Evolutionary conservation across 1,140 invertebrate genomes (phyloP).

Genomic region (Orchestia grillus): DNA sequence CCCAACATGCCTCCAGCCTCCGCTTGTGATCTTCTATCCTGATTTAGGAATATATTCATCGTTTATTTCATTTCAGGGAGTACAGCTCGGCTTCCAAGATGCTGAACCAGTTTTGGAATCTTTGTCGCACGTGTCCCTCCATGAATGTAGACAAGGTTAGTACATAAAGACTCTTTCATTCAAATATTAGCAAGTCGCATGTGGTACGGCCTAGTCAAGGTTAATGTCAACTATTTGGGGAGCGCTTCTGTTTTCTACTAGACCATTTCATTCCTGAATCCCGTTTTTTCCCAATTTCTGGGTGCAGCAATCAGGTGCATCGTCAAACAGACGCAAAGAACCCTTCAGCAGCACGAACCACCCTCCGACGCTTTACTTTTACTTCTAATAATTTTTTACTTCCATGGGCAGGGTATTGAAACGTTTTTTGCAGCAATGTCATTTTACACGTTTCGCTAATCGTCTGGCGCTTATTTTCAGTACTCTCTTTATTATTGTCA

Average conservation of each 20-base stretch:
- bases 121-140: conserved; percentile 92
- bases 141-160: conserved; percentile 93
- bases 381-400: no score
- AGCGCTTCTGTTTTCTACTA: neutral
- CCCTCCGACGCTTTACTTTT: no score
- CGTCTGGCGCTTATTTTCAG: no score
- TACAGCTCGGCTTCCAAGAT: conserved; percentile 72
- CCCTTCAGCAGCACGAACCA: neutral
- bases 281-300: neutral
- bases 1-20: neutral
- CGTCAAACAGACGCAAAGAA: neutral
- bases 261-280: neutral
- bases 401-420: no score
- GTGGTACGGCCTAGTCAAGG: neutral
- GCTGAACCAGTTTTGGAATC: conserved; percentile 94
- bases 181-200: neutral
- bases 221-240: neutral
- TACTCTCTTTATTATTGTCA: no score
- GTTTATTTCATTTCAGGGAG: conserved; percentile 11
- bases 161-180: conserved; percentile 41
- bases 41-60: conserved; percentile 10
- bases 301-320: neutral
- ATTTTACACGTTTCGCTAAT: no score
- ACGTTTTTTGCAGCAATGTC: no score
- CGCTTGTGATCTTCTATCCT: neutral